Percentiles rank a stretch among this genome's conserved stretches.
Evolutionary conservation across 2,113 vertebrate genomes (phyloP).

Genomic region (Cranoglanis bouderius): DNA sequence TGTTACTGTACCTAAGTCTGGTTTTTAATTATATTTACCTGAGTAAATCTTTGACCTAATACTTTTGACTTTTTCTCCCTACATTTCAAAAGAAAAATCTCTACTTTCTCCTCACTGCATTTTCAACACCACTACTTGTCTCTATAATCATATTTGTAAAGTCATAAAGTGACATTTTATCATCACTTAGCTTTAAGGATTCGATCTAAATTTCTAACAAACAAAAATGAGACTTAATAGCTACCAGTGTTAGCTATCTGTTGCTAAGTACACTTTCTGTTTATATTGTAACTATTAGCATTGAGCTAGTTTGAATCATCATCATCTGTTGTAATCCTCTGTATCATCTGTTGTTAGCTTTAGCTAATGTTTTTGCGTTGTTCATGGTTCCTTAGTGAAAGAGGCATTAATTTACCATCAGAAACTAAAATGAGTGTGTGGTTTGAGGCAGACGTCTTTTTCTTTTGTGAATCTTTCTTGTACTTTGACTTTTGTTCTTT

Average conservation of each 20-base stretch:
- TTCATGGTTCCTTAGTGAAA: neutral
- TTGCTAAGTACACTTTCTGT: neutral
- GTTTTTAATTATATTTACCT: neutral
- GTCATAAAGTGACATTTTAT: neutral
- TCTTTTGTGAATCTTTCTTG: neutral
- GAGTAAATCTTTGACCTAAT: neutral
- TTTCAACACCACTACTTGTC: neutral
- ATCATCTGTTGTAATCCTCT: neutral
- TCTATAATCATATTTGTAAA: neutral
- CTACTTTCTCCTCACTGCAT: neutral
- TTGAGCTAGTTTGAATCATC: neutral
- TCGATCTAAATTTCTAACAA: neutral
- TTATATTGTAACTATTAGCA: neutral
- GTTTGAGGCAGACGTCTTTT: neutral
- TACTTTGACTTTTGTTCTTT: neutral
- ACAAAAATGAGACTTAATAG: neutral
- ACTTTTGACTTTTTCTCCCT: neutral
- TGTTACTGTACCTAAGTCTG: neutral
- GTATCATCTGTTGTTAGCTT: neutral
- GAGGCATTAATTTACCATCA: neutral
- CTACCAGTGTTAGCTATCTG: neutral
- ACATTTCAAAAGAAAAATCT: neutral
- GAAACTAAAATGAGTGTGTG: neutral
- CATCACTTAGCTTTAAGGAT: neutral
- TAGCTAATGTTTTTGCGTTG: neutral